Evolutionary conservation across 2,888 invertebrate species (phyloP).

Genomic region (Drosophila ustulata): DNA sequence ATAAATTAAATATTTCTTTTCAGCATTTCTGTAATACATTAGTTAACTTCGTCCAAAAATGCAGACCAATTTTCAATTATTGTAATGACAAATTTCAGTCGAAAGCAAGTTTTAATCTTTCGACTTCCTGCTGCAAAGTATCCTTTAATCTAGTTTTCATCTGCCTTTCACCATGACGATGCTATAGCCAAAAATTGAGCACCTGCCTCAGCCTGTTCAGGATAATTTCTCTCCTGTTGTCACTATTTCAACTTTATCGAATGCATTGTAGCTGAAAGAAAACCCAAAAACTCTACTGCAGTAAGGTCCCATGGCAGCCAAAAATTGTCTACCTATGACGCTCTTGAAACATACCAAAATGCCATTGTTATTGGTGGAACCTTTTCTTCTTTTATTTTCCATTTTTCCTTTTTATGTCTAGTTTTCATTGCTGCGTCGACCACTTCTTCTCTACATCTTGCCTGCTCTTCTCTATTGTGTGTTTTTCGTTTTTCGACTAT

Average conservation of each 20-base stretch:
- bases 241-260: slow-evolving; percentile 46
- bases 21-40: too few relatives aligned
- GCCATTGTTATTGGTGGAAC: slow-evolving; percentile 52
- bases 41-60: too few relatives aligned
- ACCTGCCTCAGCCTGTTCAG: slow-evolving; percentile 40
- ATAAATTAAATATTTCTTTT: too few relatives aligned
- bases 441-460: slow-evolving; percentile 2
- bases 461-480: slow-evolving; percentile 14
- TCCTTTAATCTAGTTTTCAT: slow-evolving; percentile 51
- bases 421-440: slow-evolving; percentile 10
- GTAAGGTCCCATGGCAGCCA: slow-evolving; percentile 14
- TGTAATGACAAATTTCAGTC: background rate
- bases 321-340: slow-evolving; percentile 64
- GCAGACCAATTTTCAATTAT: too few relatives aligned
- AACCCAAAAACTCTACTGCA: slow-evolving; percentile 6
- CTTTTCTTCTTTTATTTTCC: slow-evolving; percentile 45
- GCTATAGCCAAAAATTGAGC: background rate
- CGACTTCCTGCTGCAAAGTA: slow-evolving; percentile 39
- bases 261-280: slow-evolving; percentile 41
- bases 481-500: slow-evolving; percentile 65
- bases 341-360: slow-evolving; percentile 50
- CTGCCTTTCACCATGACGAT: slow-evolving; percentile 41
- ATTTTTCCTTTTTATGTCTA: slow-evolving; percentile 35
- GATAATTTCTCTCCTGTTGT: slow-evolving; percentile 32
- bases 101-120: slow-evolving; percentile 6